Conservation (phyloP, 2,797 vertebrate species). For the Platalea minor region DNA sequence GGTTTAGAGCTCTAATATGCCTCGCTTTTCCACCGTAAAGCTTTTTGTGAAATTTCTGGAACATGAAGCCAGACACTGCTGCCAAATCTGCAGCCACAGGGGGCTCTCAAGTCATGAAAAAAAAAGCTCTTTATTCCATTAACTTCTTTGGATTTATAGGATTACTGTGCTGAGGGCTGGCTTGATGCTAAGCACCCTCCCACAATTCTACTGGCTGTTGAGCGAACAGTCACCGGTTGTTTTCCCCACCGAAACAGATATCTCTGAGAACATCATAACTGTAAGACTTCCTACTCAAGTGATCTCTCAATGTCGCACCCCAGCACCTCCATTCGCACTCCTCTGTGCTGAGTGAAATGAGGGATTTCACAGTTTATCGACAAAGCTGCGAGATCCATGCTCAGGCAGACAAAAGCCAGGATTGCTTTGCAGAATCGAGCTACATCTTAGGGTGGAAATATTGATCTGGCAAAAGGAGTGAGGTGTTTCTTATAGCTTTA, state of each 20-base stretch:
- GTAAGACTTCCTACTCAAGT: background rate
- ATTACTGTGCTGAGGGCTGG: background rate
- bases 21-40: background rate
- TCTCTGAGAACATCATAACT: background rate
- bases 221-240: background rate
- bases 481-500: background rate
- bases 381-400: background rate
- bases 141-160: background rate
- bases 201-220: background rate
- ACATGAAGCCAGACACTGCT: background rate
- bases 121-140: slow-evolving; percentile 6
- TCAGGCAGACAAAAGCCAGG: background rate
- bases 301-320: background rate
- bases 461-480: background rate
- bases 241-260: background rate
- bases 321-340: background rate
- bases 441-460: background rate
- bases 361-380: background rate
- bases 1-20: background rate
- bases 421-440: background rate
- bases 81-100: slow-evolving; percentile 24
- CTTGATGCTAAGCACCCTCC: background rate
- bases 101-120: background rate
- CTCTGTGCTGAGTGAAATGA: background rate
- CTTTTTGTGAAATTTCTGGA: background rate